phyloP scores from a whole-genome alignment of 2,797 vertebrate species.

The Centroberyx gerrardi region DNA sequence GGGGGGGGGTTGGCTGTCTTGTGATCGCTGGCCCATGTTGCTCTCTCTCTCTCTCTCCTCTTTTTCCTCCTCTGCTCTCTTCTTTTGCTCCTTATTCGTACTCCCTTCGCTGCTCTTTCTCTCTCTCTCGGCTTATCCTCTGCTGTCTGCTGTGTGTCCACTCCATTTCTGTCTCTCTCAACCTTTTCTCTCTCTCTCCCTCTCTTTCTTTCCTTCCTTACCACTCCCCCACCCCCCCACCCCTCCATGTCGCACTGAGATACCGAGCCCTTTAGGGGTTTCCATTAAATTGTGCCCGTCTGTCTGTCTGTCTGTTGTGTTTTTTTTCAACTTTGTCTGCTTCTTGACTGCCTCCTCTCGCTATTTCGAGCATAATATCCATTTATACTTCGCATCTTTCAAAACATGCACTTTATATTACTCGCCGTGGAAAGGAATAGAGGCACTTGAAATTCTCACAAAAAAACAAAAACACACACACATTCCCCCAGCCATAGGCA shows the following conservation, averaged over 20 bases:
- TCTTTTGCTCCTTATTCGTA: constrained; percentile 29
- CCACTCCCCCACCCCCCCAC: constrained; percentile 8
- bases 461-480: too few species aligned
- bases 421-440: too few species aligned
- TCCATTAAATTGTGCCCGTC: constrained; percentile 63
- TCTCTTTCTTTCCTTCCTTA: not conserved
- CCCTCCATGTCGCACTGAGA: constrained; percentile 40
- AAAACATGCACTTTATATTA: constrained; percentile 7
- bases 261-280: constrained; percentile 59
- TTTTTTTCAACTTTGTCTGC: constrained; percentile 32
- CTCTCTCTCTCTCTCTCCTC: constrained; percentile 49
- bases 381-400: constrained; percentile 17
- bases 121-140: constrained; percentile 39
- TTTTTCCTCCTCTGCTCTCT: constrained; percentile 29
- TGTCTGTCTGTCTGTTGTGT: constrained; percentile 24
- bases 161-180: constrained; percentile 25
- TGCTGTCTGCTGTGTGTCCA: not conserved
- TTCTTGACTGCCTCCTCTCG: constrained; percentile 16
- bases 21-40: constrained; percentile 64
- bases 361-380: not conserved
- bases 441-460: too few species aligned
- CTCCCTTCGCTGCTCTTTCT: constrained; percentile 43
- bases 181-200: not conserved
- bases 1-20: constrained; percentile 33
- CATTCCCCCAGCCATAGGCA: too few species aligned